A percentile compares a stretch with the other conserved stretches of the same genome.
phyloP scores from a whole-genome alignment of 2,888 invertebrate genomes.

The Protodeltote pygarga region DNA sequence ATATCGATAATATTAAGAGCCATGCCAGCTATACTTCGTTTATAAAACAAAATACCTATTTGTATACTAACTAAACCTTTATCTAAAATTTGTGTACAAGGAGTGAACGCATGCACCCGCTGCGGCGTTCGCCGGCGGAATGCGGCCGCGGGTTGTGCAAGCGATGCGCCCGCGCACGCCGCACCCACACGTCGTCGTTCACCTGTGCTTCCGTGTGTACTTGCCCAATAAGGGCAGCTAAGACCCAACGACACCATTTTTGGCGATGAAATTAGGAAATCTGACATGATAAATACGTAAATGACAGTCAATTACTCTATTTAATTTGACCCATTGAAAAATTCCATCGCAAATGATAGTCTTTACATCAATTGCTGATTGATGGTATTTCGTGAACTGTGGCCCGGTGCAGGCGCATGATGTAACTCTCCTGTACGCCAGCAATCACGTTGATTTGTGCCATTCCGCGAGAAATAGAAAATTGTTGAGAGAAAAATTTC shows the following conservation, averaged over 20 bases:
- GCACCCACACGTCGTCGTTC: conserved; percentile 65
- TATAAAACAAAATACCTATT: background rate
- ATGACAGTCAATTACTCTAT: background rate
- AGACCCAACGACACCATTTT: conserved; percentile 29
- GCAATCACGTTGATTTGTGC: conserved; percentile 53
- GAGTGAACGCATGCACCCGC: conserved; percentile 51
- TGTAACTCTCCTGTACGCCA: conserved; percentile 51
- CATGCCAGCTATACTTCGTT: background rate
- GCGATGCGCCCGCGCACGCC: conserved; percentile 64
- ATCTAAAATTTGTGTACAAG: conserved; percentile 1
- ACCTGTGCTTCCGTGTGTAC: conserved; percentile 72
- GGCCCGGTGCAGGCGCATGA: conserved; percentile 43
- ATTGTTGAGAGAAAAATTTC: conserved; percentile 56
- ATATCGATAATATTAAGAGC: no score
- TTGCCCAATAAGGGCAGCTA: conserved; percentile 50
- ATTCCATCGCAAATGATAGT: background rate
- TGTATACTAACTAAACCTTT: background rate
- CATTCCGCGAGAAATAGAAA: conserved; percentile 50
- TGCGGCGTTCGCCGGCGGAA: conserved; percentile 61
- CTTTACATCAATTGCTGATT: conserved; percentile 16
- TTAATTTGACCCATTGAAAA: background rate
- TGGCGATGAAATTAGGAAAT: conserved; percentile 7
- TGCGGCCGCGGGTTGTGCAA: conserved; percentile 73
- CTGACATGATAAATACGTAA: background rate
- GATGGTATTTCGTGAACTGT: conserved; percentile 46